phyloP scores from a whole-genome alignment of 2,113 vertebrate species.

The Drymodes brunneopygia region DNA sequence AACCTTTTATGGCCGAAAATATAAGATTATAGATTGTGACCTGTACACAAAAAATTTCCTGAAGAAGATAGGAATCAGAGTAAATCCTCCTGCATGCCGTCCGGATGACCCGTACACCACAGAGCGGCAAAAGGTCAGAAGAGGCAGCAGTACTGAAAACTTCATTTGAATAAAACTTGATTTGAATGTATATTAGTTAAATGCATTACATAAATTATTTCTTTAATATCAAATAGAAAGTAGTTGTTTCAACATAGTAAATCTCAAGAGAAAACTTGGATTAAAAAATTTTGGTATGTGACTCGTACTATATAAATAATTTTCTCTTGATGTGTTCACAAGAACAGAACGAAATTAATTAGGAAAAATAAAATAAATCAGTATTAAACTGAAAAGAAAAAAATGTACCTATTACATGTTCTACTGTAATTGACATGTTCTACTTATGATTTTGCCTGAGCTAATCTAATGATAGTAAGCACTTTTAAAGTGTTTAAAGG shows the following conservation, averaged over 20 bases:
- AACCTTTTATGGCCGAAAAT: slow-evolving; percentile 79
- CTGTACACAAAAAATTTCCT: slow-evolving; percentile 85
- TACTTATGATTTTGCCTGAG: neutral
- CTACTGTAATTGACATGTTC: neutral
- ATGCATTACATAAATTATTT: neutral
- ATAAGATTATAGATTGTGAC: slow-evolving; percentile 85
- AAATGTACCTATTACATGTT: neutral
- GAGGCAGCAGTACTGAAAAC: neutral
- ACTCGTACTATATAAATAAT: neutral
- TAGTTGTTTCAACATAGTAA: neutral
- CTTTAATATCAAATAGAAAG: neutral
- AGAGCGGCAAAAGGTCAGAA: slow-evolving; percentile 74
- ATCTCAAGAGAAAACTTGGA: neutral
- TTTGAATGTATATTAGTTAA: neutral
- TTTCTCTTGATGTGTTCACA: neutral
- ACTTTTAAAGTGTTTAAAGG: neutral
- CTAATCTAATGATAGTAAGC: neutral
- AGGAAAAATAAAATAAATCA: neutral
- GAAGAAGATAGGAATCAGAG: slow-evolving; percentile 78
- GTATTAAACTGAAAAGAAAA: neutral
- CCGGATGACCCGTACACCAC: slow-evolving; percentile 83
- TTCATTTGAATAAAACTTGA: neutral
- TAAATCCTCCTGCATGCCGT: slow-evolving; percentile 65
- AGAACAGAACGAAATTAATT: neutral
- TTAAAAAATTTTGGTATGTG: neutral